Percentiles rank a stretch among this genome's conserved stretches.
These are phyloP conservation scores for Lepidostoma basale DNA, from an alignment of 1,140 invertebrate genomes.

Conservation along the genomic window DNA sequence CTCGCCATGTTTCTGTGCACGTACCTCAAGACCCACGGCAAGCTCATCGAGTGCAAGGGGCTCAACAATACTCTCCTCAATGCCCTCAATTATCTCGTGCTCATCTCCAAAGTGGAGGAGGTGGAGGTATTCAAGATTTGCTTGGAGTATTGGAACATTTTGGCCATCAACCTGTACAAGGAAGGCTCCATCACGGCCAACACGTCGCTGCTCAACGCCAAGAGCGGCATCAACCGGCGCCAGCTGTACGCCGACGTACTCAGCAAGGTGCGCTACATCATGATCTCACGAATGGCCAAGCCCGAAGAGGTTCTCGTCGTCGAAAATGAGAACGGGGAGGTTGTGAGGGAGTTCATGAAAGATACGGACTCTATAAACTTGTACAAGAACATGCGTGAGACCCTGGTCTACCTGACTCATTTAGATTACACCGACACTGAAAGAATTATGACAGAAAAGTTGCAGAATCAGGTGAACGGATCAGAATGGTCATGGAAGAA, in stretches of 20 bases:
- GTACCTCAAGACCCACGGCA: conserved; percentile 94
- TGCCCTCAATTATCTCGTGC: conserved; percentile 91
- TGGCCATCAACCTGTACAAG: conserved; percentile 91
- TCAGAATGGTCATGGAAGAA: conserved; percentile 99
- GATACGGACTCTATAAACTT: conserved; percentile 99
- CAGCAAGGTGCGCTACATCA: conserved; percentile 93
- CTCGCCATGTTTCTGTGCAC: conserved; percentile 96
- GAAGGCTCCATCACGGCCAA: conserved; percentile 65
- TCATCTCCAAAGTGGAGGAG: conserved; percentile 99
- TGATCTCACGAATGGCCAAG: conserved; percentile 99
- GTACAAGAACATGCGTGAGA: conserved; percentile 99
- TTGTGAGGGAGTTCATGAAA: conserved; percentile 99
- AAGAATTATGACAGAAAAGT: conserved; percentile 98
- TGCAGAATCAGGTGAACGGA: conserved; percentile 99
- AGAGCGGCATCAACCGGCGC: conserved; percentile 61
- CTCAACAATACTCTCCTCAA: conserved; percentile 75
- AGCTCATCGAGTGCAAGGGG: conserved; percentile 82
- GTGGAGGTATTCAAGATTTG: conserved; percentile 99
- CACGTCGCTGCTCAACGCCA: conserved; percentile 54
- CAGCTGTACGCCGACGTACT: conserved; percentile 80
- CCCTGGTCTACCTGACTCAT: conserved; percentile 98
- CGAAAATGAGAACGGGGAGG: conserved; percentile 99
- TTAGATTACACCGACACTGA: conserved; percentile 98
- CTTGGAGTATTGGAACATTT: conserved; percentile 97
- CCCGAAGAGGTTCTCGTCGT: conserved; percentile 99